These are phyloP conservation scores for Hemichromis elongatus DNA, from an alignment of 2,113 vertebrate species.

Conservation along the genomic window DNA sequence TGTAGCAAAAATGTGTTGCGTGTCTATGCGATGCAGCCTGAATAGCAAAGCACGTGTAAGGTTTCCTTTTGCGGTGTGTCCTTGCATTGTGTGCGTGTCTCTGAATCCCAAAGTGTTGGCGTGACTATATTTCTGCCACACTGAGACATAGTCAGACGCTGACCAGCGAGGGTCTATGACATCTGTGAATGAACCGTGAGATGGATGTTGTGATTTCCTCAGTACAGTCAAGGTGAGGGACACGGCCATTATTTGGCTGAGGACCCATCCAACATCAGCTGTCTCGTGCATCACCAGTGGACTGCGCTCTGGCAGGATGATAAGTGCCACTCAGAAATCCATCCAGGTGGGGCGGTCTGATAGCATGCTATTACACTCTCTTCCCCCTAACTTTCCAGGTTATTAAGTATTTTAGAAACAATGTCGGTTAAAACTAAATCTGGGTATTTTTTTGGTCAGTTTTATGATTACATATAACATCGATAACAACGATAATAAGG, in stretches of 20 bases:
- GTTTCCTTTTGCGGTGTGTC: constrained; percentile 20
- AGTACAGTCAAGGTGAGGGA: constrained; percentile 59
- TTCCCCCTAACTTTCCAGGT: neutral
- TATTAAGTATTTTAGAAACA: neutral
- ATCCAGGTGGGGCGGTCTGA: neutral
- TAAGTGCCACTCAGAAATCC: constrained; percentile 22
- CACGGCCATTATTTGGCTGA: constrained; percentile 48
- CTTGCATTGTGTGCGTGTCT: constrained; percentile 10
- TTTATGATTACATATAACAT: neutral
- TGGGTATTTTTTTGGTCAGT: neutral
- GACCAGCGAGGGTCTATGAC: constrained; percentile 6
- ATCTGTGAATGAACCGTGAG: constrained; percentile 15
- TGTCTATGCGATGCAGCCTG: neutral
- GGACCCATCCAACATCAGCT: constrained; percentile 41
- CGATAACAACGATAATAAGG: neutral
- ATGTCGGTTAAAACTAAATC: neutral
- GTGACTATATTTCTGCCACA: constrained; percentile 12
- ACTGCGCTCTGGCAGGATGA: constrained; percentile 20
- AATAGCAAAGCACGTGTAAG: constrained; percentile 9
- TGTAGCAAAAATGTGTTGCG: neutral
- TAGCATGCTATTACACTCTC: neutral
- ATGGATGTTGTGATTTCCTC: constrained; percentile 50
- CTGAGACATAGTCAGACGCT: neutral
- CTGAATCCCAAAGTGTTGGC: neutral
- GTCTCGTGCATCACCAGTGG: constrained; percentile 24